Base-by-base conservation (phyloP, 2,113 vertebrate genomes). In the Psittacula cyanocephala region DNA sequence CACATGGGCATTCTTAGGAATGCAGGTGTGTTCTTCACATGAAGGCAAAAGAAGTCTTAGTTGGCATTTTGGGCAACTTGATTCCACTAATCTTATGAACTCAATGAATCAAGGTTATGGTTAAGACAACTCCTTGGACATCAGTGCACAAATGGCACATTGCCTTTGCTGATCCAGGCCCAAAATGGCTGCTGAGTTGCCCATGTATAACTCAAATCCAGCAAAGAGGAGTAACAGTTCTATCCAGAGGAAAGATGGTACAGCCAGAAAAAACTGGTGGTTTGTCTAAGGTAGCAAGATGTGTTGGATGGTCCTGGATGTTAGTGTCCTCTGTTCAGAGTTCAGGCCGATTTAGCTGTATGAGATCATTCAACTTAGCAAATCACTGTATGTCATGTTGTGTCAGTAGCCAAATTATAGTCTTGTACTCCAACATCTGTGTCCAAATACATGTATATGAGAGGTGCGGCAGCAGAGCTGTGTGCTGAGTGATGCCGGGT, bases 1-100 rank as follows among this genome's bases (percentile, higher is more conserved):
- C 70, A 93, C 20, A 7, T 50, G 74, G 93, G 47, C 47, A 68
- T 81, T 84, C 65, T 89, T 79, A 91, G 74, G 81, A 92, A 95
- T 93, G 65, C 81, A 95, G 84, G 83, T 87, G 86, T 91, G 89
- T 68, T 91, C 80, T 55, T 84, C 60, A 52, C 1, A 0, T 15
- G 39, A 84, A 86, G 69, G 55, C 31, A 93, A 68, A 89, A 69
- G 71, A 81, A 53, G 27, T 24, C 7, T 68, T 68, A 81, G 67
- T 62, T 1, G 0, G 33, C 69, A 59, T 77, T 94, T 81, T 70
- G 37, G 81, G 76, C 70, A 86, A n/a, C 63, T 75, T 64, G 62
- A 77, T 86, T 31, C 62, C 2, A 0, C 22, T 64, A 72, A 68
- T 49, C 27, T 33, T 79, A 72, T 0, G 0, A 76, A 62, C 13